Percentiles rank a stretch among this genome's conserved stretches.
phyloP scores from a whole-genome alignment of 2,113 vertebrate genomes.

The Felis chaus region DNA sequence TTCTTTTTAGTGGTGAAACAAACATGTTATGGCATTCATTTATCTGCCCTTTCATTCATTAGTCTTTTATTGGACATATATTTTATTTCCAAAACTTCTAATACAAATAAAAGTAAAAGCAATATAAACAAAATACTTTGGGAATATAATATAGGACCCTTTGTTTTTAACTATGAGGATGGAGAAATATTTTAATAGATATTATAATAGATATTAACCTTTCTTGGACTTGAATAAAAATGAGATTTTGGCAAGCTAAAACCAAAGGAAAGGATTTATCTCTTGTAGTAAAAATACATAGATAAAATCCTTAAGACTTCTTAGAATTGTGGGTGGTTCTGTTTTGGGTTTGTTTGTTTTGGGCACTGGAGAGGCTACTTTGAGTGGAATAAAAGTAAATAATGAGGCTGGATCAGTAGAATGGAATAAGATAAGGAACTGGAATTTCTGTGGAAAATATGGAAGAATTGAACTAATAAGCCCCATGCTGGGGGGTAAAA shows the following conservation, averaged over 20 bases:
- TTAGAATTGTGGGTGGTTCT: not conserved
- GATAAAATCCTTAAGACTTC: not conserved
- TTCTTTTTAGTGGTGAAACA: not conserved
- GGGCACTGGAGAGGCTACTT: not conserved
- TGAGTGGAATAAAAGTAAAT: not conserved
- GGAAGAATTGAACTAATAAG: not conserved
- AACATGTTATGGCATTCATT: not conserved
- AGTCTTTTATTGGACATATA: not conserved
- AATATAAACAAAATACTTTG: not conserved
- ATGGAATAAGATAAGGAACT: not conserved
- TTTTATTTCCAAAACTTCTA: not conserved
- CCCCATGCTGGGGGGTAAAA: not conserved
- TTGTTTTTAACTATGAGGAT: not conserved
- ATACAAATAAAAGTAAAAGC: not conserved
- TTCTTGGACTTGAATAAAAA: not conserved
- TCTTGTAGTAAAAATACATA: not conserved
- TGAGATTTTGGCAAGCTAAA: not conserved
- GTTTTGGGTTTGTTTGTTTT: not conserved
- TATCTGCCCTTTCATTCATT: not conserved
- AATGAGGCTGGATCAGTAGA: not conserved
- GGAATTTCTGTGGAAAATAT: slow-evolving; percentile 2
- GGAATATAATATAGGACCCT: not conserved
- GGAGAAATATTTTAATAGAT: not conserved
- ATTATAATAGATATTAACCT: not conserved
- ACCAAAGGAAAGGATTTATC: not conserved